A percentile compares a stretch with the other conserved stretches of the same genome.
phyloP scores from a whole-genome alignment of 2,797 vertebrate species.

The Lutjanus campechanus region DNA sequence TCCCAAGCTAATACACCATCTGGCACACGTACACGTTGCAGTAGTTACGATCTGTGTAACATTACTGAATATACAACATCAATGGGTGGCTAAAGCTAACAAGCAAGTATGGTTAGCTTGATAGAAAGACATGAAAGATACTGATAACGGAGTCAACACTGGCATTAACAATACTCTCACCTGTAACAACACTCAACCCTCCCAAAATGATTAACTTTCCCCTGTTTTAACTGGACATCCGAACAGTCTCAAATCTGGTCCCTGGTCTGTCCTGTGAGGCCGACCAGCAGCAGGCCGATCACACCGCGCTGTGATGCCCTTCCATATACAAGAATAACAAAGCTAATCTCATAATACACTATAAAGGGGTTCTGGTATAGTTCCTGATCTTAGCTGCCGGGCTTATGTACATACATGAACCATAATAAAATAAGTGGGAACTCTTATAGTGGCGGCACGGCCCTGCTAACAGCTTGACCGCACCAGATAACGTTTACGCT shows the following conservation, averaged over 20 bases:
- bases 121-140: rapidly evolving
- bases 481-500: not conserved
- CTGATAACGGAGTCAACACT: rapidly evolving
- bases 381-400: rapidly evolving
- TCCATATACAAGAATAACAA: rapidly evolving
- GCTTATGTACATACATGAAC: rapidly evolving
- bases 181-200: too few relatives aligned
- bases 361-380: rapidly evolving
- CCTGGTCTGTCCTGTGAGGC: not conserved
- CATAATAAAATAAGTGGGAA: not conserved
- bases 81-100: slow-evolving; percentile 14
- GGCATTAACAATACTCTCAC: rapidly evolving
- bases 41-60: not conserved
- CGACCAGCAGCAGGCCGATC: slow-evolving; percentile 19
- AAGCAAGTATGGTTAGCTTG: not conserved
- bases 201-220: rapidly evolving
- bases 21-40: not conserved
- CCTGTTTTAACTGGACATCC: not conserved
- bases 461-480: slow-evolving; percentile 22
- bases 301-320: rapidly evolving
- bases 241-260: not conserved
- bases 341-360: rapidly evolving
- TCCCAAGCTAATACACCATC: too few relatives aligned
- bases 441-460: slow-evolving; percentile 7
- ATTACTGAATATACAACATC: not conserved